Evolutionary conservation across 2,113 vertebrate species (phyloP).

Genomic region (Daubentonia madagascariensis): DNA sequence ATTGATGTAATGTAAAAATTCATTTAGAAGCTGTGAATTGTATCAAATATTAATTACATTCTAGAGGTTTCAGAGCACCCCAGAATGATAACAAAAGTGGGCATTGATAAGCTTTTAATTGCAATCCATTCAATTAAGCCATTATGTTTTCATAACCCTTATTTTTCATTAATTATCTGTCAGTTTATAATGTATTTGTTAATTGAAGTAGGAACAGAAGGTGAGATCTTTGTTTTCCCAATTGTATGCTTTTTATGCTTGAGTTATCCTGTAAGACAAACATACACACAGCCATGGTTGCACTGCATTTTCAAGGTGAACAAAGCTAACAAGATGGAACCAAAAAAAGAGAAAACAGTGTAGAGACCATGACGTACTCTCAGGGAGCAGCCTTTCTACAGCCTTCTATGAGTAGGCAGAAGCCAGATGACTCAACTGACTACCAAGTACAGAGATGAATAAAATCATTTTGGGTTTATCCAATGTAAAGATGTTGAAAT

Average conservation of each 20-base stretch:
- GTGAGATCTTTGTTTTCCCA: constrained; percentile 66
- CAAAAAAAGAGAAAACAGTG: background rate
- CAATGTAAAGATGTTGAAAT: background rate
- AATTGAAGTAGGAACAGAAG: constrained; percentile 56
- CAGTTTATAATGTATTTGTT: constrained; percentile 62
- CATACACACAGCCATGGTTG: background rate
- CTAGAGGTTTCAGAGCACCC: constrained; percentile 32
- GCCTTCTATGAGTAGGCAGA: background rate
- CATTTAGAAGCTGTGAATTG: constrained; percentile 41
- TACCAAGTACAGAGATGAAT: background rate
- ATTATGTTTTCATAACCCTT: constrained; percentile 57
- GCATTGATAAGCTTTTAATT: constrained; percentile 74
- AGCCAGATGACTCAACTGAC: background rate
- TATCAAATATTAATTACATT: constrained; percentile 61
- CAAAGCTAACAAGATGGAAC: background rate
- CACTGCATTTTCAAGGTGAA: constrained; percentile 42
- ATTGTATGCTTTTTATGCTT: constrained; percentile 2
- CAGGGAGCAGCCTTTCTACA: background rate
- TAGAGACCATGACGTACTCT: background rate
- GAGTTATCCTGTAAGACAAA: constrained; percentile 53
- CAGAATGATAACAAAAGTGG: constrained; percentile 54
- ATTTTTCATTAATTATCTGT: constrained; percentile 63
- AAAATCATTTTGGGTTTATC: background rate
- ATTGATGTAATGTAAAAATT: constrained; percentile 66
- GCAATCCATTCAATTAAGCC: constrained; percentile 46